Evolutionary conservation across 2,888 invertebrate species (phyloP).

Genomic region (Calliphora vomitoria): DNA sequence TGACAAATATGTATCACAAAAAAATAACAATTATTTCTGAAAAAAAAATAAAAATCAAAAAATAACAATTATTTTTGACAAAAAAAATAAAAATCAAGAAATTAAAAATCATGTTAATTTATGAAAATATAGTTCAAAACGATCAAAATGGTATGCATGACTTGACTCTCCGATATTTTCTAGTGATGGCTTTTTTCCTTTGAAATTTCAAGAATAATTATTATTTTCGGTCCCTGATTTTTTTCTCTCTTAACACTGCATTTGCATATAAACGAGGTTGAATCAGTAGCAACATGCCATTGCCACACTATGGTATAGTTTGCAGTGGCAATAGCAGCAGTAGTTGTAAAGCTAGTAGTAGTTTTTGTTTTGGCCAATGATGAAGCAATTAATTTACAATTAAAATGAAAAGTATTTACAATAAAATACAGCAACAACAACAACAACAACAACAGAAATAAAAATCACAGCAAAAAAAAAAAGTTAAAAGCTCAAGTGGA

Average conservation of each 20-base stretch:
- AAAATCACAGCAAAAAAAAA: conserved; percentile 51
- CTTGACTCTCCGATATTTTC: no score
- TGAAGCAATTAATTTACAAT: conserved; percentile 83
- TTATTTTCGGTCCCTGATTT: no score
- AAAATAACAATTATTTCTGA: no score
- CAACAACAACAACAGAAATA: conserved; percentile 70
- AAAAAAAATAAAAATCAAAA: no score
- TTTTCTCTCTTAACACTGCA: conserved; percentile 11
- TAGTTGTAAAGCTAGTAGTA: conserved; percentile 36
- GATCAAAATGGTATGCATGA: no score
- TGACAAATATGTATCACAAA: no score
- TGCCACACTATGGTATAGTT: conserved; percentile 24
- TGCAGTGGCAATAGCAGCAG: conserved; percentile 27
- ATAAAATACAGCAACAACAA: conserved; percentile 76
- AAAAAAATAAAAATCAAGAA: no score
- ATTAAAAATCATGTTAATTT: no score
- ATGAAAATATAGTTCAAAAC: no score
- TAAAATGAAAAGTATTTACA: conserved; percentile 82
- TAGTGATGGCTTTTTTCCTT: no score
- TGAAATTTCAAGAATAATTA: no score
- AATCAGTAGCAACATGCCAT: conserved; percentile 58
- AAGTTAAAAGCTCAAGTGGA: conserved; percentile 46
- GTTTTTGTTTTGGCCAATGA: conserved; percentile 77
- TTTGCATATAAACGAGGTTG: conserved; percentile 65
- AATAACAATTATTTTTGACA: no score